phyloP scores from a whole-genome alignment of 2,113 vertebrate species.

The Gopherus evgoodei region DNA sequence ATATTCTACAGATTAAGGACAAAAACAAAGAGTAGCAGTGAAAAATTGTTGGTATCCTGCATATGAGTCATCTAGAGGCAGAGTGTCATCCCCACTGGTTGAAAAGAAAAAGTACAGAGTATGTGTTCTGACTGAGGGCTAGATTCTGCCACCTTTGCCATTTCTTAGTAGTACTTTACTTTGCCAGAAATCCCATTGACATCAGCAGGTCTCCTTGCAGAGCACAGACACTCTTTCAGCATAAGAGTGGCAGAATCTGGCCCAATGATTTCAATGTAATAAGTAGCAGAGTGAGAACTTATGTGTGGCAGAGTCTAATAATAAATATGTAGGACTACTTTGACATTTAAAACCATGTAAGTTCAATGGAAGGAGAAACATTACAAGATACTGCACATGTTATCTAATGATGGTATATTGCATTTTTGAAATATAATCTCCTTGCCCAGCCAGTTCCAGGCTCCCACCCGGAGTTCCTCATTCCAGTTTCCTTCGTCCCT shows the following conservation, averaged over 20 bases:
- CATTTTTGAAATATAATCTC: neutral
- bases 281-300: neutral
- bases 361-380: neutral
- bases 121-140: constrained; percentile 8
- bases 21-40: neutral
- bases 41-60: neutral
- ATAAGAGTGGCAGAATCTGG: neutral
- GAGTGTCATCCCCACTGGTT: neutral
- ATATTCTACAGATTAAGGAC: accelerated
- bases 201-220: neutral
- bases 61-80: neutral
- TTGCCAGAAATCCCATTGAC: neutral
- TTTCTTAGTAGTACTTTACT: neutral
- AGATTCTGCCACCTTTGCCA: neutral
- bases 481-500: neutral
- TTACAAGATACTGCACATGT: neutral
- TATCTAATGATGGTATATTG: no score
- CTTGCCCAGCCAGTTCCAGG: neutral
- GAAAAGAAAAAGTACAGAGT: neutral
- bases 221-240: neutral
- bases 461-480: neutral
- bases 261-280: neutral
- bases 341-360: neutral
- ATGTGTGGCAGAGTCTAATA: neutral
- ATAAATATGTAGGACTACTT: neutral